Evolutionary conservation across 1,140 invertebrate species (phyloP).

Genomic region (Drosophila tsacasi): DNA sequence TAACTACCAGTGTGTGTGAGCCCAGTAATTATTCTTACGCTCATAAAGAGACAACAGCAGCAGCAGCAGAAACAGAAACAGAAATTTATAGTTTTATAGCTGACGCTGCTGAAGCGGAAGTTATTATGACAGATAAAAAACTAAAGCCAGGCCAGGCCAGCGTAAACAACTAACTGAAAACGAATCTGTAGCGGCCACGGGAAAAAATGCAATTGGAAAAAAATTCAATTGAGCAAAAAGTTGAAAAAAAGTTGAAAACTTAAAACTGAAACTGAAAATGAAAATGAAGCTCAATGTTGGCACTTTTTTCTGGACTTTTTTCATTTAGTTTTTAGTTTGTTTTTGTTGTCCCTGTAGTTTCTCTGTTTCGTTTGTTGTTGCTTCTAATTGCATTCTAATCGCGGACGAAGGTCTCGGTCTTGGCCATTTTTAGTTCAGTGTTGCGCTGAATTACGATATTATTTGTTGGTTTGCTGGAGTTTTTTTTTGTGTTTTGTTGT

Average conservation of each 20-base stretch:
- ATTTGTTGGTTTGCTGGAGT: conserved; percentile 51
- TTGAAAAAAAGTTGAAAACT: conserved; percentile 11
- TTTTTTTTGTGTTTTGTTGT: not conserved
- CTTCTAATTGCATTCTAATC: conserved; percentile 82
- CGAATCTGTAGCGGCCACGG: conserved; percentile 22
- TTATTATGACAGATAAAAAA: conserved; percentile 74
- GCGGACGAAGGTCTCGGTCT: conserved; percentile 74
- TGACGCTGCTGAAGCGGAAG: conserved; percentile 63
- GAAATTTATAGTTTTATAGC: conserved; percentile 32
- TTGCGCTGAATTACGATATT: conserved; percentile 28
- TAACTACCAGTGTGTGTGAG: not conserved
- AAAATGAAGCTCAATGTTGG: conserved; percentile 63
- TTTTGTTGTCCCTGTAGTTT: conserved; percentile 19
- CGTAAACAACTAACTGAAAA: conserved; percentile 34
- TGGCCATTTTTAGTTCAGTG: conserved; percentile 56
- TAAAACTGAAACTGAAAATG: conserved; percentile 17
- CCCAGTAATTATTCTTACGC: conserved; percentile 32
- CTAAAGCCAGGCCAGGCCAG: conserved; percentile 1
- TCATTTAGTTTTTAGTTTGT: not conserved
- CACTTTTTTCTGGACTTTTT: conserved; percentile 55
- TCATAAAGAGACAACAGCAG: conserved; percentile 37
- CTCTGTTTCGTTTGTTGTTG: conserved; percentile 35
- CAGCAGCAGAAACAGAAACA: conserved; percentile 15
- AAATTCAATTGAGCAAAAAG: conserved; percentile 18
- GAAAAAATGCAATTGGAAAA: conserved; percentile 27